Base-by-base conservation (phyloP, 2,888 invertebrate genomes). In the Ptilodon capucinus region DNA sequence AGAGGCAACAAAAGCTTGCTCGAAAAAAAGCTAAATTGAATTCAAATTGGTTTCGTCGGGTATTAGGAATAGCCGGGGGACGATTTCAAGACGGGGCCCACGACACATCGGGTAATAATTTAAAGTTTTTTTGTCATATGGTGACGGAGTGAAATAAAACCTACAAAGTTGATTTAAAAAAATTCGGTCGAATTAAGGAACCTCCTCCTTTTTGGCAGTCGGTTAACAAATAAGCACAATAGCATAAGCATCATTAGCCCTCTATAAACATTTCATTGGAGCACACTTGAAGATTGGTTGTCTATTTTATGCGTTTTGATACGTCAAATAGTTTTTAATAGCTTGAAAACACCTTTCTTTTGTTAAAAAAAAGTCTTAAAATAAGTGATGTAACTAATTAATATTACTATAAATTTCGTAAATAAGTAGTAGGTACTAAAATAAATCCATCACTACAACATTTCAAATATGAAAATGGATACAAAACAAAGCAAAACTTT, bases 31-130 rank as follows among this genome's bases (percentile, higher is more conserved):
- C 90, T 86, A 90, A 91, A 90, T 91, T 90, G 90, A 91, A 91
- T 91, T 91, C 89, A 91, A 91, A 90, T 91, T 90, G 89, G 89
- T 89, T 90, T 87, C 87, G 90, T 86, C 79, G 90, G 80, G 86
- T 86, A 90, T 91, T 89, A 88, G 86, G 85, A 81, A 84, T 83
- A 78, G 86, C 88, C 87, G 77, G 84, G 88, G 88, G 87, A 84
- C 80, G 75, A 76, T 76, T 84, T 79, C 74, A 84, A 88, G 89
- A 85, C 68, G 55, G 69, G 79, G 68, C 74, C 68, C 73, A 77
- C 74, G 79, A 80, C 71, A 77, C 76, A 78, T 78, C 75, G 61
- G 75, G 82, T 78, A 79, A 84, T 86, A 79, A 86, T 87, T 86
- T 87, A 81, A 83, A 86, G 81, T 86, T 85, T 51, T n/a, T 87